phyloP scores from a whole-genome alignment of 2,797 vertebrate species.

The Spheniscus humboldti region DNA sequence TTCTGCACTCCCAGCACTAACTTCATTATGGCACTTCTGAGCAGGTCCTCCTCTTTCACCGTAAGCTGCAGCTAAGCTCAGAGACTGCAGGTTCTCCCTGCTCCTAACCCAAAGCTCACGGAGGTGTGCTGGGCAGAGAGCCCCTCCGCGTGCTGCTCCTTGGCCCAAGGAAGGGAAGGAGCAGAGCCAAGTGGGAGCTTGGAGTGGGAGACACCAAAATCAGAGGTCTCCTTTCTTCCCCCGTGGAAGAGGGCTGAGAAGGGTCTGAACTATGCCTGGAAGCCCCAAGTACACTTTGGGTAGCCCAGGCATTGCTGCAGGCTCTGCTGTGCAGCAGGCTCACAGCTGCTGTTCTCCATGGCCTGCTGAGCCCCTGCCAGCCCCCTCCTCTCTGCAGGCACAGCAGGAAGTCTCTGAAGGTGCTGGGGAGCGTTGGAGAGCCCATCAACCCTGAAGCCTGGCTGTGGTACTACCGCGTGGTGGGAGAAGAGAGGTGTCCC shows the following conservation, averaged over 20 bases:
- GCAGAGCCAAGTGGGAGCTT: not conserved
- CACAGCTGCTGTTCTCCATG: not conserved
- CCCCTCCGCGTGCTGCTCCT: not conserved
- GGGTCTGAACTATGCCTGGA: not conserved
- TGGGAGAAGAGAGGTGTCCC: constrained; percentile 89
- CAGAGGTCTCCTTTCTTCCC: not conserved
- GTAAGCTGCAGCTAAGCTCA: not conserved
- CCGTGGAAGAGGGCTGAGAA: not conserved
- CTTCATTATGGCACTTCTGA: not conserved
- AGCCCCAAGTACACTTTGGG: not conserved
- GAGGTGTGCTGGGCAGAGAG: not conserved
- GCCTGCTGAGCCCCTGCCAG: not conserved
- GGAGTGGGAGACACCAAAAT: not conserved
- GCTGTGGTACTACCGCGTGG: constrained; percentile 93
- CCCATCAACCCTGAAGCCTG: constrained; percentile 98
- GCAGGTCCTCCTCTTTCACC: not conserved
- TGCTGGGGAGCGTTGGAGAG: constrained; percentile 93
- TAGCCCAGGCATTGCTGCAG: not conserved
- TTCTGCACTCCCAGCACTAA: not conserved
- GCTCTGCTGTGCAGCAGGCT: not conserved
- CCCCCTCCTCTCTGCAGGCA: constrained; percentile 72
- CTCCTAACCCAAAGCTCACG: not conserved
- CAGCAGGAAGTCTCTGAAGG: constrained; percentile 87
- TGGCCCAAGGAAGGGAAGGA: not conserved
- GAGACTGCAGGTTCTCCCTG: not conserved